These are phyloP conservation scores for Scomberomorus guttatus DNA, from an alignment of 2,797 vertebrate species.

Conservation along the genomic window DNA sequence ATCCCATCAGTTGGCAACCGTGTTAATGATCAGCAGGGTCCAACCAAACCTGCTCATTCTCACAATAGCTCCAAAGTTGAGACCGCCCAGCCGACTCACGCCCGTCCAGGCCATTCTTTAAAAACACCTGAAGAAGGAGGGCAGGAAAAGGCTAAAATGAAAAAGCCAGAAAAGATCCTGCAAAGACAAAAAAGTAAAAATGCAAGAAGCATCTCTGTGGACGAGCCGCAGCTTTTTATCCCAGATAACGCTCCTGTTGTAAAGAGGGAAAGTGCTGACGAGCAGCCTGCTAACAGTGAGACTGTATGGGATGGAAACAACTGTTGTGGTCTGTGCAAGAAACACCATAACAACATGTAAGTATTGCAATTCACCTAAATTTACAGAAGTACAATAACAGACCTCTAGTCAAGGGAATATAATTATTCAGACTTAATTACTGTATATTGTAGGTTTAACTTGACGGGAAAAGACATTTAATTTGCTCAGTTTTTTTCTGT, in stretches of 20 bases:
- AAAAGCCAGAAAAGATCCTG: conserved; percentile 90
- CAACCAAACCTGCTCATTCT: conserved; percentile 60
- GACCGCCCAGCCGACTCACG: conserved; percentile 63
- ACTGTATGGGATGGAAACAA: conserved; percentile 94
- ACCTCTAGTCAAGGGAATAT: neutral
- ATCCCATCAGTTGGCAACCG: conserved; percentile 74
- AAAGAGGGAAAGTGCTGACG: conserved; percentile 86
- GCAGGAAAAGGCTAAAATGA: conserved; percentile 89
- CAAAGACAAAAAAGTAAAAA: conserved; percentile 91
- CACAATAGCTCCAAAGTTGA: conserved; percentile 83
- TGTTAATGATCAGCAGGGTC: conserved; percentile 74
- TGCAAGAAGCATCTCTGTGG: conserved; percentile 91
- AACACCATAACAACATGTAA: conserved; percentile 97
- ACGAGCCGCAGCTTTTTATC: conserved; percentile 96
- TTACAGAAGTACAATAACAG: neutral
- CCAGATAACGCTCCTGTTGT: conserved; percentile 95
- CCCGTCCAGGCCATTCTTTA: conserved; percentile 76
- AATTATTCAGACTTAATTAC: neutral
- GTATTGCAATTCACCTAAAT: conserved; percentile 18
- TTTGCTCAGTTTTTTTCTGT: neutral
- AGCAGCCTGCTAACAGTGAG: conserved; percentile 84
- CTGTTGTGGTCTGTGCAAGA: conserved; percentile 96
- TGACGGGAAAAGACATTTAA: too few species aligned
- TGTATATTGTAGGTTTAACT: neutral
- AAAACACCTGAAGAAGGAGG: conserved; percentile 85